A percentile compares a stretch with the other conserved stretches of the same genome.
phyloP scores from a whole-genome alignment of 2,888 invertebrate genomes.

The Nomada flava region DNA sequence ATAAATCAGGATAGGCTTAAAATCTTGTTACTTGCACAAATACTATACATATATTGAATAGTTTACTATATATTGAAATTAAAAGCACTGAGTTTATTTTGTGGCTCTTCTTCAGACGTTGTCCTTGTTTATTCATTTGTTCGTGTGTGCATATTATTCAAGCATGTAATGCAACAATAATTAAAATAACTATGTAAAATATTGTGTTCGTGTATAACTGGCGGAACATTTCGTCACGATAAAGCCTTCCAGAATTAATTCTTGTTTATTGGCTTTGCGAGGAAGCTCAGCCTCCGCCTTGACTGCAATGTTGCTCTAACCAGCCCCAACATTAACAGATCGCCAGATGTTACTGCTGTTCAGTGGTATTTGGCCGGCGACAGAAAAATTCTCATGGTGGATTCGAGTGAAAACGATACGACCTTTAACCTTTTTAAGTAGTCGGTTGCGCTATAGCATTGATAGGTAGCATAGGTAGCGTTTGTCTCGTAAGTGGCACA shows the following conservation, averaged over 20 bases:
- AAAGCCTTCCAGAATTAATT: constrained; percentile 83
- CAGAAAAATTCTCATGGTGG: constrained; percentile 76
- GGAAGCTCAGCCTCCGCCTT: constrained; percentile 61
- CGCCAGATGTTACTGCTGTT: constrained; percentile 81
- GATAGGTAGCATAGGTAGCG: no score
- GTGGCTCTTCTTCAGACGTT: no score
- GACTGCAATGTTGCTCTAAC: constrained; percentile 71
- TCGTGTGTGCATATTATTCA: constrained; percentile 8
- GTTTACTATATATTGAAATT: constrained; percentile 35
- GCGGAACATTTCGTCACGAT: constrained; percentile 68
- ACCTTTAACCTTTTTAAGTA: background rate
- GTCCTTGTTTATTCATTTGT: background rate
- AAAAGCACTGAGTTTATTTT: constrained; percentile 30
- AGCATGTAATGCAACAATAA: background rate
- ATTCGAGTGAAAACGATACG: constrained; percentile 34
- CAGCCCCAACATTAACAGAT: constrained; percentile 80
- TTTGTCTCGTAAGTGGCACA: no score
- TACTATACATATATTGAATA: constrained; percentile 38
- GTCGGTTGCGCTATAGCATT: no score
- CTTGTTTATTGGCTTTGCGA: constrained; percentile 82
- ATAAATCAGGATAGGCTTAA: constrained; percentile 54
- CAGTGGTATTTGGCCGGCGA: constrained; percentile 77
- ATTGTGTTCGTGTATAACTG: constrained; percentile 54
- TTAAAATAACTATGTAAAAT: background rate
- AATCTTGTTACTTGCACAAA: constrained; percentile 48